Evolutionary conservation across 2,113 vertebrate species (phyloP).

Genomic region (Piaya cayana): DNA sequence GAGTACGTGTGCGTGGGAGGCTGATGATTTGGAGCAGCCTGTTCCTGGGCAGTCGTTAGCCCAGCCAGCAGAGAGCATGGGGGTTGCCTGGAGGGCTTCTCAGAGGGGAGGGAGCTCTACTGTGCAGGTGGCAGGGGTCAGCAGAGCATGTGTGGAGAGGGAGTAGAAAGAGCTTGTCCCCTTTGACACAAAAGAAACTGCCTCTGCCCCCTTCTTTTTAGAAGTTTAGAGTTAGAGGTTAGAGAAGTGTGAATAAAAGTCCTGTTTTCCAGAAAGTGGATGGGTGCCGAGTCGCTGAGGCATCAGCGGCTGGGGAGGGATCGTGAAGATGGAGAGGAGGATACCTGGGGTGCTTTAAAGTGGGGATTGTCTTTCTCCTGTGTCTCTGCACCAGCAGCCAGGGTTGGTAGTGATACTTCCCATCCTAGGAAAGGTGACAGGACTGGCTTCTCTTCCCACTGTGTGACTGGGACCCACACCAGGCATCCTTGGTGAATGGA

Average conservation of each 20-base stretch:
- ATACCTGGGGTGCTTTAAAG: not conserved
- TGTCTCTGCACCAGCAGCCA: not conserved
- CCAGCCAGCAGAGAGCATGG: not conserved
- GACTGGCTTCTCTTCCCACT: not conserved
- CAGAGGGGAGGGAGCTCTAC: rapidly evolving
- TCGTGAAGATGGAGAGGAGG: not conserved
- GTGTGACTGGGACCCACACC: not conserved
- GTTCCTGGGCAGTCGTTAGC: not conserved
- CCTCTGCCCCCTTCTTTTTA: no score
- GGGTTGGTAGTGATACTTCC: not conserved
- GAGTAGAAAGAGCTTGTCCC: not conserved
- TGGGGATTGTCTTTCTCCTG: not conserved
- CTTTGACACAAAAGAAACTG: rapidly evolving
- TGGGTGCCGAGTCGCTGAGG: not conserved
- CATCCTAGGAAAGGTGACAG: not conserved
- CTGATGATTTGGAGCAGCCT: not conserved
- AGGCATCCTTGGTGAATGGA: not conserved
- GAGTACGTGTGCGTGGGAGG: not conserved
- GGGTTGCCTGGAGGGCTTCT: not conserved
- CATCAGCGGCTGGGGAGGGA: not conserved
- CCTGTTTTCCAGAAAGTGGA: not conserved
- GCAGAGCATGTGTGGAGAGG: not conserved
- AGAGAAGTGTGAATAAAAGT: not conserved
- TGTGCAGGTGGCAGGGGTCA: not conserved
- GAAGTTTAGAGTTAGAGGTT: no score